Evolutionary conservation across 2,888 invertebrate genomes (phyloP).

Genomic region (Torymus tubicola): DNA sequence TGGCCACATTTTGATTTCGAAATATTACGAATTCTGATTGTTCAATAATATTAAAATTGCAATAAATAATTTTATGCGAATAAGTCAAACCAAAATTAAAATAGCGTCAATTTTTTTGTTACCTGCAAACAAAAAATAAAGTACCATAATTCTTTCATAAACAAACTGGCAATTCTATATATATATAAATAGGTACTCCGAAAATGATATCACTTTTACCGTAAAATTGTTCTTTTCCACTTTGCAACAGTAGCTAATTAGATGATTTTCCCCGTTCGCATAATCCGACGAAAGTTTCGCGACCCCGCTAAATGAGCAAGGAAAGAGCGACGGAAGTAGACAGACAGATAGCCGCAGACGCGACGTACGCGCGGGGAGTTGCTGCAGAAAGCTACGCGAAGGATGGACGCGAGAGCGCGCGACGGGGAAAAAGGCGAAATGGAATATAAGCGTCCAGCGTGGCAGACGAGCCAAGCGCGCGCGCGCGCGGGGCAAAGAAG

Average conservation of each 20-base stretch:
- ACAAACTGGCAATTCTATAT: too few species aligned
- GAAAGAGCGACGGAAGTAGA: conserved; percentile 17
- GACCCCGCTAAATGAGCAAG: conserved; percentile 13
- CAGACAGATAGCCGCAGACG: conserved; percentile 32
- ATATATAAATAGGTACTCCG: background rate
- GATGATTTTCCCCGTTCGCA: background rate
- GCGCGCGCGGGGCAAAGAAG: conserved; percentile 57
- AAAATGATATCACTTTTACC: background rate
- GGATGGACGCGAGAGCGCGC: background rate
- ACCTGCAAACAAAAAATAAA: too few species aligned
- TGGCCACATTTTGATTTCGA: too few species aligned
- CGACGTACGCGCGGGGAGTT: background rate
- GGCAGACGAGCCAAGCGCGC: background rate
- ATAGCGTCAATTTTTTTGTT: too few species aligned
- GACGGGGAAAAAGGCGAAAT: conserved; percentile 29
- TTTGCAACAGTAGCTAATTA: background rate
- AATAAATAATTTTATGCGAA: too few species aligned
- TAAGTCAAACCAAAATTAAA: too few species aligned
- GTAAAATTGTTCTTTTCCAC: background rate
- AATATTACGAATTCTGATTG: too few species aligned
- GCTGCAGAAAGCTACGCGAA: background rate
- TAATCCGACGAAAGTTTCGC: conserved; percentile 25
- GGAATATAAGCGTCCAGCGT: conserved; percentile 39
- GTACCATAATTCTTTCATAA: too few species aligned
- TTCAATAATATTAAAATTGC: too few species aligned